These are phyloP conservation scores for Garrulus glandarius DNA, from an alignment of 2,797 vertebrate genomes.

Conservation along the genomic window DNA sequence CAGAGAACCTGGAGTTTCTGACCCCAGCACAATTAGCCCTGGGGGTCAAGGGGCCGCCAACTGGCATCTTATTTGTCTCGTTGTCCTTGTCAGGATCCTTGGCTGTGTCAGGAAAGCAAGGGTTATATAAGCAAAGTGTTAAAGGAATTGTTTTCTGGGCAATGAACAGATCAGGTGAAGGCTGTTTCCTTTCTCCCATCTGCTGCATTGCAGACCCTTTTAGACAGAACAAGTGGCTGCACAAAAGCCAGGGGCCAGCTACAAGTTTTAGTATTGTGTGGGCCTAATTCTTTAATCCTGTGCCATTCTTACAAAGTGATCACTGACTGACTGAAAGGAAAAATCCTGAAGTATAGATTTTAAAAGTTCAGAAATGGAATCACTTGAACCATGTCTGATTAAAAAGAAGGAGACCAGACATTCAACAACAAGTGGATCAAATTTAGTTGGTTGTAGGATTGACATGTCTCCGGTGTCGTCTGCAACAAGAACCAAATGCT, in stretches of 20 bases:
- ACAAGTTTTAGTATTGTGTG: conserved; percentile 2
- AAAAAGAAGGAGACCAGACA: background rate
- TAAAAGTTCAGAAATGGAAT: conserved; percentile 9
- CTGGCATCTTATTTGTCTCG: background rate
- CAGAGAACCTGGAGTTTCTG: background rate
- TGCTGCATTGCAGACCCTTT: background rate
- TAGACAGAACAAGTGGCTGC: conserved; percentile 9
- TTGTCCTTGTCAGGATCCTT: background rate
- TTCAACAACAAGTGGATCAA: conserved; percentile 26
- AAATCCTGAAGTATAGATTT: background rate
- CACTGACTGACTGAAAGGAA: background rate
- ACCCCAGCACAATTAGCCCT: background rate
- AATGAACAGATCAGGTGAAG: conserved; percentile 49
- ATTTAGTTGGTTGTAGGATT: background rate
- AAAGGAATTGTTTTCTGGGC: conserved; percentile 26
- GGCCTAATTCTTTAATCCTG: conserved; percentile 43
- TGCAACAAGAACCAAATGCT: conserved; percentile 17
- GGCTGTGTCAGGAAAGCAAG: conserved; percentile 9
- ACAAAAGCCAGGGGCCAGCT: conserved; percentile 54
- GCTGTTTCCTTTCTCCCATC: conserved; percentile 34
- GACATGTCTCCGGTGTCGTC: background rate
- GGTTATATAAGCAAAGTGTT: conserved; percentile 13
- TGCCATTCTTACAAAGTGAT: background rate
- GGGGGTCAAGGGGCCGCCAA: background rate
- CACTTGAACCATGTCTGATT: conserved; percentile 8